Base-by-base conservation (phyloP, 2,888 invertebrate species). In the Caenorhabditis becei region DNA sequence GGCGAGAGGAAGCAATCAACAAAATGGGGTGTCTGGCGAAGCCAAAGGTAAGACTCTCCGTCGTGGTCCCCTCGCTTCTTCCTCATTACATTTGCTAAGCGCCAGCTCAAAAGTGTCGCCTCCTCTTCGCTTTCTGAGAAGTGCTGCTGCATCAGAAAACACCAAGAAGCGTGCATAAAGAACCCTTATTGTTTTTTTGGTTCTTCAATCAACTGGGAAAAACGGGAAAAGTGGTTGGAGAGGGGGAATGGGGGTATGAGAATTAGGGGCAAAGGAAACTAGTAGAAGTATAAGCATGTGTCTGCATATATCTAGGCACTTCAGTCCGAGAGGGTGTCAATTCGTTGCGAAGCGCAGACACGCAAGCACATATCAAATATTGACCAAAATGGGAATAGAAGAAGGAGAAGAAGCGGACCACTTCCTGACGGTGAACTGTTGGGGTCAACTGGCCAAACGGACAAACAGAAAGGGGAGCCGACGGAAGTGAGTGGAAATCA, bases 271-370 rank as follows among this genome's bases (percentile, higher is more conserved):
- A 5, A 16, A 26, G 49, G 23, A 32, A 74, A 65, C 28, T 35
- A 66, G 74, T 66, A 66, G 66, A 74, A 74, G 59, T 74, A 74
- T 65, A 74, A 66, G 74, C 74, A 74, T 63, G 71, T 61, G 58
- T 62, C 53, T 51, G 74, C 66, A 72, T 65, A 72, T 72, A 72
- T 65, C 37, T 54, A 59, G 54, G 54, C 63, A 74, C 74, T 74
- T 74, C 65, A 72, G 63, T 35, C 49, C 63, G 58, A 74, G 74
- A 74, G 74, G 74, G 74, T 74, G 74, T 74, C 74, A 74, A 74
- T 65, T 74, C 58, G 65, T 56, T 41, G 74, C 65, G 65, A 23
- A 26, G 20, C 47, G 24, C 41, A 66, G 74, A 44, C 54, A 24
- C 26, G 26, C 32, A 66, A 58, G 65, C 58, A 24, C 67, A 77